Conservation (phyloP, 2,888 invertebrate species). For the Yponomeuta malinellus region DNA sequence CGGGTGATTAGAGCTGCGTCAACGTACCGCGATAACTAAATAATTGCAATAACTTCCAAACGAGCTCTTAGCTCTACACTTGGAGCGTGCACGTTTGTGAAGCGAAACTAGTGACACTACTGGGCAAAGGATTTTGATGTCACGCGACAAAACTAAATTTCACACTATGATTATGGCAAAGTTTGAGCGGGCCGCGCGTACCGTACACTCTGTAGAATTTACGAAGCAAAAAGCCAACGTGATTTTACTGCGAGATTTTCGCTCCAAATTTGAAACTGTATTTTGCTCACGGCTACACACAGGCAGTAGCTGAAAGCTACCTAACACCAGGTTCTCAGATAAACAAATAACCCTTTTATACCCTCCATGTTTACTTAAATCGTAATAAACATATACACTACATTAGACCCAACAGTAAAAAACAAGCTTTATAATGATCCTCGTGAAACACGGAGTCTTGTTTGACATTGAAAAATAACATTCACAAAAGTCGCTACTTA, state of each 20-base stretch:
- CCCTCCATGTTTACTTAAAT: not conserved
- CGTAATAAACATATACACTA: no score
- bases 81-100: not conserved
- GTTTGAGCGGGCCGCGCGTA: not conserved
- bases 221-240: not conserved
- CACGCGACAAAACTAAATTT: not conserved
- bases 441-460: no score
- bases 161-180: conserved; percentile 1
- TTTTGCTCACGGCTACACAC: not conserved
- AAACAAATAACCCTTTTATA: not conserved
- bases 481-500: no score
- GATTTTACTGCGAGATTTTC: not conserved
- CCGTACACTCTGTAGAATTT: not conserved
- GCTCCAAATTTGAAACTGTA: not conserved
- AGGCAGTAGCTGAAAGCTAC: not conserved
- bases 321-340: not conserved
- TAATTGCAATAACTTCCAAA: not conserved
- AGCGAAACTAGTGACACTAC: not conserved
- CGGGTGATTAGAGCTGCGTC: not conserved
- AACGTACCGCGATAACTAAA: not conserved
- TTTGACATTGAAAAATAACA: no score
- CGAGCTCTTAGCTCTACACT: not conserved
- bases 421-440: no score
- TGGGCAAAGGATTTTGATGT: not conserved
- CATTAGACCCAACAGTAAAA: no score